A percentile compares a stretch with the other conserved stretches of the same genome.
These are phyloP conservation scores for Crotalus horridus DNA, from an alignment of 2,113 vertebrate genomes.

Conservation along the genomic window DNA sequence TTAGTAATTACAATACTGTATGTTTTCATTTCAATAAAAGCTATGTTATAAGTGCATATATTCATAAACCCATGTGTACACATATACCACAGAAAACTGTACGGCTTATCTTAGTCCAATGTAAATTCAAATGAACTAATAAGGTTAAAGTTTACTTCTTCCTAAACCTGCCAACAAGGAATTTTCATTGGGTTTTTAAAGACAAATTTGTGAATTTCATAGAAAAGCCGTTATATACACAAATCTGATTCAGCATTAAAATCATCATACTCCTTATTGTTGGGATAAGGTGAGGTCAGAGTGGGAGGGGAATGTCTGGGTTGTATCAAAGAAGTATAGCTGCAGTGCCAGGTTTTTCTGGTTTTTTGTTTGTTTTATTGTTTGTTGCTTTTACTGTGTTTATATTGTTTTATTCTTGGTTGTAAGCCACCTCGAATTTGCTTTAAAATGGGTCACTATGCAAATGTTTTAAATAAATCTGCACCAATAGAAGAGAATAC, in stretches of 20 bases:
- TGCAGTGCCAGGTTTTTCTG: neutral
- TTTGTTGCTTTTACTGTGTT: neutral
- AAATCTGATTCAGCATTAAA: neutral
- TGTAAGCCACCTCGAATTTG: neutral
- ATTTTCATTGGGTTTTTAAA: neutral
- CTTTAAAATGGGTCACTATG: neutral
- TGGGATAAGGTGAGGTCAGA: neutral
- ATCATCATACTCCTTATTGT: neutral
- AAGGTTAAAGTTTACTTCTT: neutral
- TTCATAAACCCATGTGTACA: neutral
- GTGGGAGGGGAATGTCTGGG: neutral
- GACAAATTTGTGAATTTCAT: neutral
- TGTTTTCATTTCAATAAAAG: neutral
- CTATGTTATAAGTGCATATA: neutral
- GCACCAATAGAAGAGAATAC: neutral
- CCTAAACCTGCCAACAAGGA: neutral
- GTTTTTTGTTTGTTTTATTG: neutral
- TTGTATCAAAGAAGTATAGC: neutral
- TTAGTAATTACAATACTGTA: neutral
- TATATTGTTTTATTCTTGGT: neutral
- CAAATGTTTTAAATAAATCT: neutral
- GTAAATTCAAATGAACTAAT: neutral
- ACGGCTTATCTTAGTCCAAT: neutral
- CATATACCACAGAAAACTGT: neutral
- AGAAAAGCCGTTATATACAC: neutral